Base-by-base conservation (phyloP, 1,140 invertebrate species). In the Drosophila yakuba region DNA sequence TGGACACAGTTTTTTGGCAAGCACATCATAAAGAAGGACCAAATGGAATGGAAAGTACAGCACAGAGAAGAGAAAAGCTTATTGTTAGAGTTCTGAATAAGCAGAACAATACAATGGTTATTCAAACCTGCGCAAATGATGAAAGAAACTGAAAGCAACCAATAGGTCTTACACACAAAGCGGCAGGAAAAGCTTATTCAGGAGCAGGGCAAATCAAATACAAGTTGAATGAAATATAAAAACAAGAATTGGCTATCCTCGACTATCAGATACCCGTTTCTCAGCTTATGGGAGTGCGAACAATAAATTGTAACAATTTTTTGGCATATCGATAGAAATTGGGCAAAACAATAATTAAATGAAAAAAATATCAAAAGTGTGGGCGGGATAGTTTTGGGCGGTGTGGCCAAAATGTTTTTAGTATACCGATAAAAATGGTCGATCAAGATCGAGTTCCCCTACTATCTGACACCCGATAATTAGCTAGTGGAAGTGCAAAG, bases 11-110 rank as follows among this genome's bases (percentile, higher is more conserved):
- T n/a, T 48, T 3, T 11, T 32, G 25, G 25, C 8, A 3, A 25
- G 62, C 7, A n/a, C 15, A 12, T 50, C 17, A 35, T 20, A 17
- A 17, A 45, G 11, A 15, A 35, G 41, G 10, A 11, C 28, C 11
- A 4, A 35, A 17, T 32, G 55, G 58, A 56, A 32, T 32, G 32
- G 52, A 64, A 59, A 45, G 48, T 57, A 56, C 63, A 78, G 43
- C 36, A 17, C 45, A 48, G 10, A 7, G n/a, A 12, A 78, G 71
- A 71, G 59, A 43, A 80, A 67, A 78, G 74, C 63, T 66, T 80
- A 82, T 81, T 83, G 74, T 83, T 83, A 52, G 45, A 17, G 56
- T 45, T 63, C 59, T 83, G 69, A 78, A 81, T 81, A 57, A 60
- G 25, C 57, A 51, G 52, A 56, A 44, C 50, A 69, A 61, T 51